A percentile compares a stretch with the other conserved stretches of the same genome.
Evolutionary conservation across 1,140 invertebrate species (phyloP).

Genomic region (Neodiprion lecontei): DNA sequence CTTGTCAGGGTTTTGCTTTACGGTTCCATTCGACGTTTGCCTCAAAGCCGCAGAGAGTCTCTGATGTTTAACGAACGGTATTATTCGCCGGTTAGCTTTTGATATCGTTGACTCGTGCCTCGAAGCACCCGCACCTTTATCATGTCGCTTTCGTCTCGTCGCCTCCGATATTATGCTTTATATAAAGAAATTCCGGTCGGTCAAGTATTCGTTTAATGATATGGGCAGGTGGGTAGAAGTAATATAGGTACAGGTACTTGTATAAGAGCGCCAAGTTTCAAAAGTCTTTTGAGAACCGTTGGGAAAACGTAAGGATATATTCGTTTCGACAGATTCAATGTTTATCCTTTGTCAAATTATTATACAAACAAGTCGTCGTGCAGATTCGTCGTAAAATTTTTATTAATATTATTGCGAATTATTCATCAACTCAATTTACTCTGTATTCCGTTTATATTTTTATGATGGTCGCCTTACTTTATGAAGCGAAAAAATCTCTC

Average conservation of each 20-base stretch:
- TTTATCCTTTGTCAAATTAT: background rate
- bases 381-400: background rate
- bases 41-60: too few relatives aligned
- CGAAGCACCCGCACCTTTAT: too few relatives aligned
- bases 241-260: too few relatives aligned
- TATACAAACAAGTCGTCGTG: background rate
- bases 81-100: too few relatives aligned
- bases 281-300: background rate
- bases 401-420: background rate
- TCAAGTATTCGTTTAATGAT: background rate
- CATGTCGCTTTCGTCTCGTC: background rate
- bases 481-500: too few relatives aligned
- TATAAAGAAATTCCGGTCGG: background rate
- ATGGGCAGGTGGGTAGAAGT: background rate
- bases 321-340: background rate
- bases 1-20: too few relatives aligned
- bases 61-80: too few relatives aligned
- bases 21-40: too few relatives aligned
- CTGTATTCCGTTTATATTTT: too few relatives aligned
- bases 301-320: background rate
- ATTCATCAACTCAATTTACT: too few relatives aligned
- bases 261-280: background rate
- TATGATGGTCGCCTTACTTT: too few relatives aligned
- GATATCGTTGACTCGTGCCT: too few relatives aligned
- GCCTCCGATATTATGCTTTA: background rate